Evolutionary conservation across 2,797 vertebrate genomes (phyloP).

Genomic region (Nannoperca obscura): DNA sequence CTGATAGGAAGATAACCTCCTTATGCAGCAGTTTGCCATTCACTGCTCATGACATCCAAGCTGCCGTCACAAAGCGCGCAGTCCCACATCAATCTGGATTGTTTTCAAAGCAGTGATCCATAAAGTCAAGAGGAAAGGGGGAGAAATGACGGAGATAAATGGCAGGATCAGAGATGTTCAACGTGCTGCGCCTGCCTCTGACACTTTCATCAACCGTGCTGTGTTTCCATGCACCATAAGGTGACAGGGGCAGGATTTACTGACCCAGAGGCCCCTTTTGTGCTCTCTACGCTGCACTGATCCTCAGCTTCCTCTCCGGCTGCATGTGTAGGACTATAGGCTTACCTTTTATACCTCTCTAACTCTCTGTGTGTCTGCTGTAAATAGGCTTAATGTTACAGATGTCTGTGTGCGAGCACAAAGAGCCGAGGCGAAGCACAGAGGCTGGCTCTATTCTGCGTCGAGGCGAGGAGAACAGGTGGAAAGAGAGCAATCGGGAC

Average conservation of each 20-base stretch:
- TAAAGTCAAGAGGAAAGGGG: slow-evolving; percentile 35
- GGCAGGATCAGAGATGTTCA: slow-evolving; percentile 53
- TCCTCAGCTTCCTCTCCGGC: slow-evolving; percentile 75
- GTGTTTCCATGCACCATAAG: slow-evolving; percentile 55
- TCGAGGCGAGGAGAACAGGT: slow-evolving; percentile 61
- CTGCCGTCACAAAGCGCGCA: slow-evolving; percentile 56
- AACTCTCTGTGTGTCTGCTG: slow-evolving; percentile 66
- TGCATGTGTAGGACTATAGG: slow-evolving; percentile 74
- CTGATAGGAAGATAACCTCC: slow-evolving; percentile 61
- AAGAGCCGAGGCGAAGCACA: slow-evolving; percentile 63
- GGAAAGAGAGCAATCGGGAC: slow-evolving; percentile 62
- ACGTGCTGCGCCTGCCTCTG: slow-evolving; percentile 31
- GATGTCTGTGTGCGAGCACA: slow-evolving; percentile 72
- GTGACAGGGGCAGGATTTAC: slow-evolving; percentile 69
- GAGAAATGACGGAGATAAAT: slow-evolving; percentile 50
- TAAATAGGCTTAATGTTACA: slow-evolving; percentile 82
- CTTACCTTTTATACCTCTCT: slow-evolving; percentile 76
- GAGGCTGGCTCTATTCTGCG: slow-evolving; percentile 65
- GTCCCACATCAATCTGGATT: slow-evolving; percentile 67
- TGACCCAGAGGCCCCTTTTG: slow-evolving; percentile 71
- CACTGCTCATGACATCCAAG: slow-evolving; percentile 52
- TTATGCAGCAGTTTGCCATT: slow-evolving; percentile 45
- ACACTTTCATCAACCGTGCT: slow-evolving; percentile 58
- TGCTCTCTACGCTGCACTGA: slow-evolving; percentile 65
- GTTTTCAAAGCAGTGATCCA: slow-evolving; percentile 75